Conservation (phyloP, 2,888 invertebrate species). For the Drosophila subquinaria region DNA sequence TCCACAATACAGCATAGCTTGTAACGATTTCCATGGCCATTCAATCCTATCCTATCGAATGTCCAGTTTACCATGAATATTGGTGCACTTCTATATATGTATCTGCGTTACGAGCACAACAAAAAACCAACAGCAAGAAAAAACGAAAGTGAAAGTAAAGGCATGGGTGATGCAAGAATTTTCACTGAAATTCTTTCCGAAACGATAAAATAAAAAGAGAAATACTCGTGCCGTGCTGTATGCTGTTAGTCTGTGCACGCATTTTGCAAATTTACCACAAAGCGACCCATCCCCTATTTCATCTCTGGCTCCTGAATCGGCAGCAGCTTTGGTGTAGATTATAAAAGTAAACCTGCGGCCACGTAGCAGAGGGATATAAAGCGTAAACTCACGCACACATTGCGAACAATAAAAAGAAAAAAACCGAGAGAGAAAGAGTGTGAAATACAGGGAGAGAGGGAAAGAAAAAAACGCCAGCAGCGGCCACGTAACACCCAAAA, state of each 20-base stretch:
- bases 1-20: conserved; percentile 27
- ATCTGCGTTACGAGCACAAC: conserved; percentile 17
- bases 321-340: conserved; percentile 61
- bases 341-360: conserved; percentile 72
- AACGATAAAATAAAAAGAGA: conserved; percentile 37
- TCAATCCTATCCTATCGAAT: background rate
- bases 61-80: conserved; percentile 9
- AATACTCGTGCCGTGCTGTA: conserved; percentile 18
- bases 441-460: conserved; percentile 5
- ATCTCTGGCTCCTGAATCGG: background rate
- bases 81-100: conserved; percentile 32
- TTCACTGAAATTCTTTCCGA: conserved; percentile 38
- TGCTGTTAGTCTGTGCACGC: conserved; percentile 73
- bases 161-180: conserved; percentile 43
- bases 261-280: conserved; percentile 80
- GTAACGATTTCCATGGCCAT: conserved; percentile 28
- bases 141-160: conserved; percentile 17
- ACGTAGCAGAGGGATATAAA: conserved; percentile 75
- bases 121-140: background rate
- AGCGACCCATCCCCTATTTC: conserved; percentile 37
- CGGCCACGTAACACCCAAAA: conserved; percentile 65
- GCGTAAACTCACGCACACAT: conserved; percentile 76
- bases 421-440: conserved; percentile 15
- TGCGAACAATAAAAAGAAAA: conserved; percentile 55
- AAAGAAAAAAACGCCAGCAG: conserved; percentile 25